These are phyloP conservation scores for Dromaius novaehollandiae DNA, from an alignment of 2,113 vertebrate genomes.

Conservation along the genomic window DNA sequence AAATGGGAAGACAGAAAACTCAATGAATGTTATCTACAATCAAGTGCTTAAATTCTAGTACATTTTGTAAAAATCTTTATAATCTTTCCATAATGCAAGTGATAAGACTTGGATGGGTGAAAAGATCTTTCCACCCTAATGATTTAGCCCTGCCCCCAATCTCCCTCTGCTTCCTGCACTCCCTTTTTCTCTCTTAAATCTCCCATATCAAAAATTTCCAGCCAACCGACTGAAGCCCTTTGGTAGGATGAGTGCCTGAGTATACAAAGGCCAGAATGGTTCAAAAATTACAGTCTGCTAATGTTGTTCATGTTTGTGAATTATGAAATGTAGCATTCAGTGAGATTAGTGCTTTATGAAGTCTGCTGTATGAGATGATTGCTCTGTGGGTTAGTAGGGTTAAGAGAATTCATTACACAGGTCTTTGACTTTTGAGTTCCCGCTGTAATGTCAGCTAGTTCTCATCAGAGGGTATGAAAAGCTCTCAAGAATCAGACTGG, in stretches of 20 bases:
- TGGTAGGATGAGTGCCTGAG: background rate
- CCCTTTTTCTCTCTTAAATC: background rate
- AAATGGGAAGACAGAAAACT: background rate
- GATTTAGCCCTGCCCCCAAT: background rate
- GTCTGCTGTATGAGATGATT: background rate
- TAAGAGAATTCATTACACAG: background rate
- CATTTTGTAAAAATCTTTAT: background rate
- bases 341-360: background rate
- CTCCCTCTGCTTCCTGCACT: background rate
- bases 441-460: background rate
- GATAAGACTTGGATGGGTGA: background rate
- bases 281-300: background rate
- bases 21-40: fast-evolving
- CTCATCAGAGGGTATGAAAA: background rate
- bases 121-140: background rate
- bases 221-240: background rate
- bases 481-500: background rate
- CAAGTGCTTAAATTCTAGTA: background rate
- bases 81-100: background rate
- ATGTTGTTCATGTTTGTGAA: background rate
- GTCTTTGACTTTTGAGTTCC: background rate
- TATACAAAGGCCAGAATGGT: background rate
- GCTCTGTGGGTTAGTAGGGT: background rate
- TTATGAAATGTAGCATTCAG: background rate
- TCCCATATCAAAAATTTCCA: background rate